phyloP scores from a whole-genome alignment of 2,113 vertebrate species.

The Tiliqua scincoides region DNA sequence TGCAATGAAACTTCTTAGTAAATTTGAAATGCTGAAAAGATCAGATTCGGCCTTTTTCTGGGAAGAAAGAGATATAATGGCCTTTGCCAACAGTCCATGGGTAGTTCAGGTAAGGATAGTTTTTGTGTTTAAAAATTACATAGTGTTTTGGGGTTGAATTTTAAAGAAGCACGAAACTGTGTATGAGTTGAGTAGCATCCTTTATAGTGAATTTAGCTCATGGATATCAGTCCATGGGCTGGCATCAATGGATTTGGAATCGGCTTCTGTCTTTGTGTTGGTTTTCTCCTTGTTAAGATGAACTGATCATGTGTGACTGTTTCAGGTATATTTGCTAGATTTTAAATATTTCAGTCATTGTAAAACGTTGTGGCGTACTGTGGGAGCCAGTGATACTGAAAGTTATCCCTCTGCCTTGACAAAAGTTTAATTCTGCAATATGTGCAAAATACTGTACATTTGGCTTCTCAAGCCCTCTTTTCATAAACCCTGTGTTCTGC shows the following conservation, averaged over 20 bases:
- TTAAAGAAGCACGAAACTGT: slow-evolving; percentile 29
- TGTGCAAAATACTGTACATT: neutral
- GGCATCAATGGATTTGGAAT: neutral
- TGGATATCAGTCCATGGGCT: neutral
- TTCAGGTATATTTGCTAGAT: neutral
- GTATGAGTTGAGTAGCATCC: neutral
- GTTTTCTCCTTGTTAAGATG: neutral
- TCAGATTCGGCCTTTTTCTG: slow-evolving; percentile 99
- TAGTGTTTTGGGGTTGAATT: neutral
- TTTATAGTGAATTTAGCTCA: neutral
- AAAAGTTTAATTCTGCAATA: neutral
- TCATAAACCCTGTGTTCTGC: too few relatives aligned
- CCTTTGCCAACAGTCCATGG: slow-evolving; percentile 97
- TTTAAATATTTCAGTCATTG: neutral
- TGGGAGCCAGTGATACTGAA: neutral
- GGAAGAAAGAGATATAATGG: slow-evolving; percentile 99
- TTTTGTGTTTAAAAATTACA: neutral
- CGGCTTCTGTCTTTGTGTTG: neutral
- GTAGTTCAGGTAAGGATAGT: slow-evolving; percentile 90
- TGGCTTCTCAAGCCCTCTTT: neutral
- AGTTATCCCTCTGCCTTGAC: neutral
- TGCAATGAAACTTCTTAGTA: slow-evolving; percentile 98
- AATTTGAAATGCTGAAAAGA: slow-evolving; percentile 99
- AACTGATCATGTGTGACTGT: slow-evolving; percentile 10
- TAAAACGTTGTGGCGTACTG: neutral